Evolutionary conservation across 2,888 invertebrate genomes (phyloP).

Genomic region (Pterostichus madidus): DNA sequence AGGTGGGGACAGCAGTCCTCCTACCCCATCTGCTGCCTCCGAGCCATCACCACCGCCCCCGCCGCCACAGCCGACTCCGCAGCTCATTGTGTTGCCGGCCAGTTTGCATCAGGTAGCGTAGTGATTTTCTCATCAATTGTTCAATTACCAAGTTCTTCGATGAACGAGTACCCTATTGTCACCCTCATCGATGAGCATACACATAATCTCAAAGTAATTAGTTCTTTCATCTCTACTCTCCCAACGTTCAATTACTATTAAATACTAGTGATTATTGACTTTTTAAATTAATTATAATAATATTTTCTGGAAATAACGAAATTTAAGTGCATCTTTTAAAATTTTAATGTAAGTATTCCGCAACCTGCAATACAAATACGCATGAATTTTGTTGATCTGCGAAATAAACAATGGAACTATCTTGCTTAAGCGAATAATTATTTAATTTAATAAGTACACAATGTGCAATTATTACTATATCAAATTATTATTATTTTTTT

Average conservation of each 20-base stretch:
- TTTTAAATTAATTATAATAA: neutral
- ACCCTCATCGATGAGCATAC: slow-evolving; percentile 49
- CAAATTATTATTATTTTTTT: no score
- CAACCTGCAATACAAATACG: slow-evolving; percentile 28
- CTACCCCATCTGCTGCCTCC: slow-evolving; percentile 76
- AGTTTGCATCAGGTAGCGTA: slow-evolving; percentile 77
- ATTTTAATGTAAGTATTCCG: slow-evolving; percentile 26
- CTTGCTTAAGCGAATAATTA: no score
- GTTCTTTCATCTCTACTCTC: neutral
- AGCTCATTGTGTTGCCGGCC: slow-evolving; percentile 77
- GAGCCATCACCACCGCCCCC: slow-evolving; percentile 73
- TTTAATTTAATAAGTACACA: no score
- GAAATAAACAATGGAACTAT: no score
- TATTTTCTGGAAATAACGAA: slow-evolving; percentile 13
- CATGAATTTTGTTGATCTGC: no score
- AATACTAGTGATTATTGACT: slow-evolving; percentile 22
- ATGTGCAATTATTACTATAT: no score
- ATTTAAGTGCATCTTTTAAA: neutral
- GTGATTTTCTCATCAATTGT: slow-evolving; percentile 68
- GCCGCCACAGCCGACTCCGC: slow-evolving; percentile 76
- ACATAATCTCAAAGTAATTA: slow-evolving; percentile 44
- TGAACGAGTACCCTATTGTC: slow-evolving; percentile 67
- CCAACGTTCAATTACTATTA: neutral
- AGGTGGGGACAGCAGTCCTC: slow-evolving; percentile 78
- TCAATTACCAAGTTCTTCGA: slow-evolving; percentile 59